These are phyloP conservation scores for Eudemis profundana DNA, from an alignment of 2,888 invertebrate species.

Conservation along the genomic window DNA sequence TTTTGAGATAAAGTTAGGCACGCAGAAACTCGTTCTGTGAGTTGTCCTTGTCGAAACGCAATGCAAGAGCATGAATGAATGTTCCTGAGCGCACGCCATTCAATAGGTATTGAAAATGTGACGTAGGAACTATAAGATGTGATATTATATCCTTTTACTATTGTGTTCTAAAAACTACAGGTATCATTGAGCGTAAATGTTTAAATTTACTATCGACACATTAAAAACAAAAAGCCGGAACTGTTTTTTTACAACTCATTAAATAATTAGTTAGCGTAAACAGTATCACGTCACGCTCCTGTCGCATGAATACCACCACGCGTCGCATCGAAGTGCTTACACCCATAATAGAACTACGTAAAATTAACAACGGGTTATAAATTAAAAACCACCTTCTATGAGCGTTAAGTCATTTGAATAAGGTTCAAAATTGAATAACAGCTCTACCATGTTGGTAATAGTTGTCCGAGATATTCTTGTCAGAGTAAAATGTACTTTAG, in stretches of 20 bases:
- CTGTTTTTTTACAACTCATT: constrained; percentile 51
- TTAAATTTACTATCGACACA: neutral
- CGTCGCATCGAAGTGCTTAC: constrained; percentile 67
- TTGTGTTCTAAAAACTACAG: neutral
- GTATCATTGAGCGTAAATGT: neutral
- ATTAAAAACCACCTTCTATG: constrained; percentile 44
- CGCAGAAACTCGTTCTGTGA: constrained; percentile 54
- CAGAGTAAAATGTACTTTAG: constrained; percentile 61
- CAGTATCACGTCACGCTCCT: constrained; percentile 69
- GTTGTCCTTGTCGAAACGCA: constrained; percentile 44
- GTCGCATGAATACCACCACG: constrained; percentile 66
- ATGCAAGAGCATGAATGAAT: constrained; percentile 24
- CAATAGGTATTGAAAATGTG: too few species aligned
- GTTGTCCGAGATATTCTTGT: constrained; percentile 50
- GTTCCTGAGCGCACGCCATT: constrained; percentile 12
- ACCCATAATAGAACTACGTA: constrained; percentile 77
- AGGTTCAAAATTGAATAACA: constrained; percentile 49
- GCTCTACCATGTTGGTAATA: constrained; percentile 61
- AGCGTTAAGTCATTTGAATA: constrained; percentile 48
- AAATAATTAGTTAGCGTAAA: constrained; percentile 73
- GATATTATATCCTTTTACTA: too few species aligned
- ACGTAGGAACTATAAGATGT: too few species aligned
- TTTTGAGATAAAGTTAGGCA: constrained; percentile 55
- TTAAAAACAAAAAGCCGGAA: neutral
- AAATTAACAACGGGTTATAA: constrained; percentile 57